phyloP scores from a whole-genome alignment of 2,888 invertebrate species.

The Syritta pipiens region DNA sequence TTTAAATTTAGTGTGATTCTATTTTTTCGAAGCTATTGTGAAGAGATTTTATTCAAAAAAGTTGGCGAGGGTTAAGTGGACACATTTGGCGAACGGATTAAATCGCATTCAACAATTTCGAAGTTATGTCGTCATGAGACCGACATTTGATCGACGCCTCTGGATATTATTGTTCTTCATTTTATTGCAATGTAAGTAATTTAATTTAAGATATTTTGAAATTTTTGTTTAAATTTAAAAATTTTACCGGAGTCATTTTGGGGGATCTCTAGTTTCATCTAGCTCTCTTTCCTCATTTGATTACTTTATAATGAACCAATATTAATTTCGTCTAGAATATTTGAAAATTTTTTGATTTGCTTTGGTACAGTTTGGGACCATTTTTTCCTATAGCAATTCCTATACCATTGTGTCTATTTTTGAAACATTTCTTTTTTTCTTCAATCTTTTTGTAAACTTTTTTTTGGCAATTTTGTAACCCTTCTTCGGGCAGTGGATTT shows the following conservation, averaged over 20 bases:
- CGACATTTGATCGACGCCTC: slow-evolving; percentile 80
- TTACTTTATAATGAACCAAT: too few relatives aligned
- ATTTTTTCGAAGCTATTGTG: not conserved
- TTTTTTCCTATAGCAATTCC: too few relatives aligned
- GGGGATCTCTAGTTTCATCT: not conserved
- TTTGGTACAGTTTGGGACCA: too few relatives aligned
- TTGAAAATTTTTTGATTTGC: not conserved
- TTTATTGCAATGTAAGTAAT: slow-evolving; percentile 79
- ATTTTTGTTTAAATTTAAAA: too few relatives aligned
- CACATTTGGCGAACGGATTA: slow-evolving; percentile 50
- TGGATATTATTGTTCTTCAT: slow-evolving; percentile 79
- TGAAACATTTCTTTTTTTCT: too few relatives aligned
- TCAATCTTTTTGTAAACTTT: not conserved
- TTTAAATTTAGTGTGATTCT: not conserved
- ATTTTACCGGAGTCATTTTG: too few relatives aligned
- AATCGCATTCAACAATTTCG: slow-evolving; percentile 58
- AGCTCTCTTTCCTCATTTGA: not conserved
- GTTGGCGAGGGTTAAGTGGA: slow-evolving; percentile 35
- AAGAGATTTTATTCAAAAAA: slow-evolving; percentile 18
- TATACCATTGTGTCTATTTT: too few relatives aligned
- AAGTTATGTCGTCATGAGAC: slow-evolving; percentile 80
- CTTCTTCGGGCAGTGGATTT: too few relatives aligned
- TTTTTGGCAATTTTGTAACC: not conserved
- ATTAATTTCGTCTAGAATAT: too few relatives aligned
- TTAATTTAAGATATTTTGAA: not conserved